Evolutionary conservation across 2,113 vertebrate species (phyloP), one percentile per base, ranked within the genome.

Genomic region (Amblyopsis rosae): DNA sequence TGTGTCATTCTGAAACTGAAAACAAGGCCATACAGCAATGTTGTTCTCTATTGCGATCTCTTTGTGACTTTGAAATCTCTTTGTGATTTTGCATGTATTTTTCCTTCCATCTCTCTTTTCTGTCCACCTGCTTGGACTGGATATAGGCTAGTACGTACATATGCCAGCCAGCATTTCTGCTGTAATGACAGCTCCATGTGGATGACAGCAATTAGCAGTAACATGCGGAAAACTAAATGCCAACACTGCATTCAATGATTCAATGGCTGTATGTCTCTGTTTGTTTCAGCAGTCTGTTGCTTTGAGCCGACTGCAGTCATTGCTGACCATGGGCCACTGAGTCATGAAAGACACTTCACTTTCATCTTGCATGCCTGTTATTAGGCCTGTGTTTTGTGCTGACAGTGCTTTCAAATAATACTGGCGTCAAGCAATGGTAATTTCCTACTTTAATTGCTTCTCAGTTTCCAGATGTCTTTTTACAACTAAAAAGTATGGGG

Each of bases 151-250:
- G 17, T 59, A 12, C 1, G 12, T 60, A 69, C 81, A 77, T 82
- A 72, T 72, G 57, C 71, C 56, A 71, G 69, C 19, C 12, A 51
- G 56, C 32, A 76, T 60, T 50, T 64, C 78, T 80, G 65, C 62
- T 77, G 72, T 81, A 77, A 80, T 68, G 74, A 59, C 76, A 74
- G 67, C 64, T 79, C 70, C 84, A 80, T 81, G 85, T 85, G 84
- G 83, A 85, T 81, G 80, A 74, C 68, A 68, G 75, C 77, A 80
- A 76, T 86, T 76, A 82, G 71, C 70, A 69, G 69, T 82, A 72
- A 83, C 73, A 73, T 56, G 60, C 72, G 74, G 63, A 69, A 75
- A 83, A 71, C 69, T 45, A 87, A 87, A 89, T 85, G 82, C 33
- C 56, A 58, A 81, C 69, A 80, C 63, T 58, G 70, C 65, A 75